Evolutionary conservation across 2,113 vertebrate genomes (phyloP), one percentile per base, ranked within the genome.

Genomic region (Colaptes auratus): DNA sequence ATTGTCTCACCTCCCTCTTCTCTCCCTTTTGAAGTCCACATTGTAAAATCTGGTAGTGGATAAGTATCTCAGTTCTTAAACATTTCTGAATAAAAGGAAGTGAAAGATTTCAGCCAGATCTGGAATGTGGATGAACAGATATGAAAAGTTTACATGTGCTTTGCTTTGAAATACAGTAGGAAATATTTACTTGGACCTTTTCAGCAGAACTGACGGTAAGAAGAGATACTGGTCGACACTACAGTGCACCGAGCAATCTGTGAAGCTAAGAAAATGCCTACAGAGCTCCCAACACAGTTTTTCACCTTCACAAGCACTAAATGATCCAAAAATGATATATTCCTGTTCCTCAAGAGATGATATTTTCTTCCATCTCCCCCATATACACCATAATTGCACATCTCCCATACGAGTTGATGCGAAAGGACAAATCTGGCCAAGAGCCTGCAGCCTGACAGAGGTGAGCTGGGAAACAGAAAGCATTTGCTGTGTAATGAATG

Each of bases 11-110:
- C 73, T 80, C 85, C 33, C 46, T n/a, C 63, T 36, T 33, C 63
- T 71, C 69, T 69, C n/a, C n/a, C 86, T 75, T 91, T 86, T 91
- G 89, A 95, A 88, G 89, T 75, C 58, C 17, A 23, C 44, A 15
- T 10, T 74, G 44, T 50, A 75, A 88, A 93, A 91, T 48, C 61
- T 64, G 30, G 14, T 64, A 64, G 67, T 72, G 69, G 66, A 72
- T 93, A 88, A 91, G 31, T 69, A 85, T 16, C 35, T 61, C 13
- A 23, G 61, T 83, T 83, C 69, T 92, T 80, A 91, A 94, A 90
- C 66, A 65, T 31, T 88, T 69, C 63, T 95, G 94, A 93, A 89
- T 92, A 91, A 92, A 93, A 91, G 78, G 79, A 93, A 93, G 82
- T 30, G 65, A 78, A 92, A 81, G 35, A 93, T 90, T 82, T 82